Base-by-base conservation (phyloP, 2,888 invertebrate genomes). In the Polyommatus icarus region DNA sequence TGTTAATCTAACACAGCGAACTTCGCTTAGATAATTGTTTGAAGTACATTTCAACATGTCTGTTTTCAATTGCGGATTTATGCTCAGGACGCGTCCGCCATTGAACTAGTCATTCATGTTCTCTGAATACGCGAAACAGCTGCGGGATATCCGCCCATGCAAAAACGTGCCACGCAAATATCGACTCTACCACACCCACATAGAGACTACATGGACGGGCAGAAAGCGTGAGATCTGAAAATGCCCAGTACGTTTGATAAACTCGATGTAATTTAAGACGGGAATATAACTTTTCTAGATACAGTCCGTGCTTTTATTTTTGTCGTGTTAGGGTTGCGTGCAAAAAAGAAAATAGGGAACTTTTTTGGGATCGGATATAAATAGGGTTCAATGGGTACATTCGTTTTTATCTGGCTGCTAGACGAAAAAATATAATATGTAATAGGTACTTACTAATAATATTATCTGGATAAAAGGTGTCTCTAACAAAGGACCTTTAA, bases 31-130 rank as follows among this genome's bases (percentile, higher is more conserved):
- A 76, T 67, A 76, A 67, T 76, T 24, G 67, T 67, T 32, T 76
- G 10, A 20, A 29, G 59, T 67, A 46, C 67, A 54, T 59, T 18
- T 73, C 46, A 61, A 59, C 72, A 46, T 73, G 73, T 46, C 61
- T 73, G 73, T 71, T 59, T 77, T 61, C 77, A 73, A 57, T 77
- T 57, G 57, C 32, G 72, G 73, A 77, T 61, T 77, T 77, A 72
- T 73, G 72, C 59, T 61, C 72, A 76, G 76, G 79, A 79, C 79
- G 78, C 71, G 76, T 76, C 73, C 73, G 73, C 85, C 84, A 87
- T 85, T 86, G 83, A 85, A 87, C 87, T 85, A 87, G 85, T 84
- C 83, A 86, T 86, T 86, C 87, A 88, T 87, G 88, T 89, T 88
- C 87, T 88, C 86, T 85, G 86, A 86, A 87, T 86, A 85, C 83